Evolutionary conservation across 2,888 invertebrate genomes (phyloP).

Genomic region (Sericinus montela): DNA sequence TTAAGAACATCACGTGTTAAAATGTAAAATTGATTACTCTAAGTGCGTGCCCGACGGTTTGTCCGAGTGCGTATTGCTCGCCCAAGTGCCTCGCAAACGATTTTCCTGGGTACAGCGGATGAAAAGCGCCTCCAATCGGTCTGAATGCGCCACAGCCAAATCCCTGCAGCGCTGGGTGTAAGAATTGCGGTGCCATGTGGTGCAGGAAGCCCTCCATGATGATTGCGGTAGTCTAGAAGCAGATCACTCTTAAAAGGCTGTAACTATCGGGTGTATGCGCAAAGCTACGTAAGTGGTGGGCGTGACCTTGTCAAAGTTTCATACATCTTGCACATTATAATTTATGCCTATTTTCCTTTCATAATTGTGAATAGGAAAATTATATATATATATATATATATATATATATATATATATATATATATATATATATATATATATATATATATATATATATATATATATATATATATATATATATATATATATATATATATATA

Average conservation of each 20-base stretch:
- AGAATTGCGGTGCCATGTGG: conserved; percentile 75
- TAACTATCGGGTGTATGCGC: background rate
- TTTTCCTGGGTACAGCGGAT: conserved; percentile 72
- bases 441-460: too few relatives aligned
- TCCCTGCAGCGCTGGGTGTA: conserved; percentile 73
- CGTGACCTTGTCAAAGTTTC: too few relatives aligned
- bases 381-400: too few relatives aligned
- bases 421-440: too few relatives aligned
- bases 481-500: too few relatives aligned
- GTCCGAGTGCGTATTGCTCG: conserved; percentile 71
- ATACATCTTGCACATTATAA: too few relatives aligned
- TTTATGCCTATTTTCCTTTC: too few relatives aligned
- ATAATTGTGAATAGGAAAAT: too few relatives aligned
- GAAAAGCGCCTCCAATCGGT: conserved; percentile 73
- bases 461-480: too few relatives aligned
- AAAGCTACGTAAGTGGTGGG: background rate
- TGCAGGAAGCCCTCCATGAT: conserved; percentile 75
- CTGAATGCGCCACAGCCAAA: conserved; percentile 75
- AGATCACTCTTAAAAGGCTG: background rate
- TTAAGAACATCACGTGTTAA: too few relatives aligned
- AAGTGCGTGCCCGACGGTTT: conserved; percentile 70
- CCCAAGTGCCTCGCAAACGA: conserved; percentile 72
- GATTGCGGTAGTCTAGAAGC: conserved; percentile 31
- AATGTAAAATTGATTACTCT: conserved; percentile 41
- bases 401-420: too few relatives aligned